A percentile compares a stretch with the other conserved stretches of the same genome.
phyloP scores from a whole-genome alignment of 1,140 invertebrate genomes.

The Mizuhopecten yessoensis region DNA sequence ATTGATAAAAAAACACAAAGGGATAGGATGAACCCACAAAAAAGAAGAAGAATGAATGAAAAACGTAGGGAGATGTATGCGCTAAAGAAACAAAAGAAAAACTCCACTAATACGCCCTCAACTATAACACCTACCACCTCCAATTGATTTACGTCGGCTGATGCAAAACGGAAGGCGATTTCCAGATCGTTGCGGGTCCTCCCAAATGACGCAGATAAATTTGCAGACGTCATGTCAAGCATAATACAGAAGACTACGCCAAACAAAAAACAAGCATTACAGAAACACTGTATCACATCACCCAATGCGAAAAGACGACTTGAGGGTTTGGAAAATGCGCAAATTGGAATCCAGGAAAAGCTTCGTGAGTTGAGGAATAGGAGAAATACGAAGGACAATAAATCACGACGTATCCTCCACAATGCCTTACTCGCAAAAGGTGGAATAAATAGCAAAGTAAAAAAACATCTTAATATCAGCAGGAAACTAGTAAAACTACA shows the following conservation, averaged over 20 bases:
- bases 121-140: too few relatives aligned
- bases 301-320: not conserved
- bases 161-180: slow-evolving; percentile 39
- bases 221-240: not conserved
- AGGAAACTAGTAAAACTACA: not conserved
- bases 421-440: not conserved
- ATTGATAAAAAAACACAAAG: not conserved
- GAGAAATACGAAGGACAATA: not conserved
- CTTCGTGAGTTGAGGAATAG: not conserved
- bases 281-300: not conserved
- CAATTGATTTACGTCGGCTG: not conserved
- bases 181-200: slow-evolving; percentile 30
- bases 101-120: not conserved
- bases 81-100: not conserved
- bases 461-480: not conserved
- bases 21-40: slow-evolving; percentile 33
- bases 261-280: slow-evolving; percentile 40
- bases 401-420: not conserved
- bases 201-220: not conserved
- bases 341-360: not conserved
- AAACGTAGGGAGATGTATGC: not conserved
- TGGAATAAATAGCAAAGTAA: not conserved
- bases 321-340: not conserved
- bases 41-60: slow-evolving; percentile 44
- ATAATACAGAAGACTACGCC: slow-evolving; percentile 44